Conservation (phyloP, 2,797 vertebrate genomes). For the Catamblyrhynchus diadema region DNA sequence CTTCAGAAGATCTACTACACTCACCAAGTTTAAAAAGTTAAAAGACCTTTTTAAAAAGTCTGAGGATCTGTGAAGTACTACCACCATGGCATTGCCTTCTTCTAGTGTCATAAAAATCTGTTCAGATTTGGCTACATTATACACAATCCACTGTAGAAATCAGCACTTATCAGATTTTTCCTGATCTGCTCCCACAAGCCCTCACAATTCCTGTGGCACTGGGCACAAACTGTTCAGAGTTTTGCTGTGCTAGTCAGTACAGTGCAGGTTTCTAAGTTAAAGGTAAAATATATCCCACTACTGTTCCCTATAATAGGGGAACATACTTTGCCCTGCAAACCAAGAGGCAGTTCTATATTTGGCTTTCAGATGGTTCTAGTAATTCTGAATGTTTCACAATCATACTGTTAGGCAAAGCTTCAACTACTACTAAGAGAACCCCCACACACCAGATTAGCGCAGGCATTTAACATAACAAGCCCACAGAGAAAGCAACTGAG, state of each 20-base stretch:
- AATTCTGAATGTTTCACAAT: background rate
- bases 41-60: background rate
- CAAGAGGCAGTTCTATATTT: background rate
- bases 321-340: background rate
- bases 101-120: background rate
- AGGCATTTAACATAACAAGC: background rate
- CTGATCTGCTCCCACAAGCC: background rate
- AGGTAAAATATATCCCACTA: background rate
- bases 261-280: background rate
- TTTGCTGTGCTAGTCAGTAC: background rate
- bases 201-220: background rate
- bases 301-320: background rate
- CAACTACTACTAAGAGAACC: background rate
- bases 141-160: background rate
- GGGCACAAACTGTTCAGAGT: background rate
- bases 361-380: background rate
- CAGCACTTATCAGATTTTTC: background rate
- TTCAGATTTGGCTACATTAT: background rate
- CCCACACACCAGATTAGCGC: background rate
- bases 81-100: background rate
- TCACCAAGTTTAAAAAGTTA: background rate
- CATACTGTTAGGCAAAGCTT: background rate
- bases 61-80: background rate
- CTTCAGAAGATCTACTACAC: background rate
- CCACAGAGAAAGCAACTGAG: conserved; percentile 15